Evolutionary conservation across 1,140 invertebrate species (phyloP).

Genomic region (Hypothenemus hampei): DNA sequence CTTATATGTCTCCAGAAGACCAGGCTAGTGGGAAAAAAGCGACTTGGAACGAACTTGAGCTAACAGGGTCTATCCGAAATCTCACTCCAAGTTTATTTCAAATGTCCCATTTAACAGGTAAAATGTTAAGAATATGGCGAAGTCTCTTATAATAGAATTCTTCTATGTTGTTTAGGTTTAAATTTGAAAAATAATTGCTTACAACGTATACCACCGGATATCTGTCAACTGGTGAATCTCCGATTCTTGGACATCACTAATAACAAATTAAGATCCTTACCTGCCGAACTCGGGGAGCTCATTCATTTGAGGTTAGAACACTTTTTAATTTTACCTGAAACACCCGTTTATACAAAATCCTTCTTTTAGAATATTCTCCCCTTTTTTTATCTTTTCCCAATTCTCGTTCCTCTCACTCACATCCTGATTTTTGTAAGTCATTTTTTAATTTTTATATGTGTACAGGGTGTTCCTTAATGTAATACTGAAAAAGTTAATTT

Average conservation of each 20-base stretch:
- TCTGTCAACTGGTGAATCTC: constrained; percentile 76
- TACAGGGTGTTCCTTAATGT: too few relatives aligned
- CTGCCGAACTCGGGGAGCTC: constrained; percentile 92
- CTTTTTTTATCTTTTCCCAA: too few relatives aligned
- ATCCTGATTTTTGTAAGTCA: too few relatives aligned
- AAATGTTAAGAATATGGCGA: neutral
- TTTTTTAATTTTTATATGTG: too few relatives aligned
- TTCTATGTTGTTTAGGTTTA: constrained; percentile 34
- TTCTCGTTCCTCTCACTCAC: too few relatives aligned
- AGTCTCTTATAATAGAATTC: neutral
- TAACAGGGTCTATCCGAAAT: constrained; percentile 83
- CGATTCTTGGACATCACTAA: constrained; percentile 86
- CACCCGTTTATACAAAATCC: too few relatives aligned
- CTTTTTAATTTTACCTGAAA: too few relatives aligned
- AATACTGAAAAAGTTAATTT: too few relatives aligned
- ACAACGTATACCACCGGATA: constrained; percentile 81
- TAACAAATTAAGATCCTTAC: constrained; percentile 90
- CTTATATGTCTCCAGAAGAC: constrained; percentile 89
- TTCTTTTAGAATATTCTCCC: too few relatives aligned
- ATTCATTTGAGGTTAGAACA: constrained; percentile 82
- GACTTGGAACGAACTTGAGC: constrained; percentile 59
- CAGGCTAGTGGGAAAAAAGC: constrained; percentile 86
- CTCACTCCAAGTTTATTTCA: constrained; percentile 87
- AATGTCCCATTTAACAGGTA: constrained; percentile 81
- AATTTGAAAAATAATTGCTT: constrained; percentile 86